A percentile compares a stretch with the other conserved stretches of the same genome.
Evolutionary conservation across 2,113 vertebrate genomes (phyloP).

Genomic region (Corynorhinus townsendii): DNA sequence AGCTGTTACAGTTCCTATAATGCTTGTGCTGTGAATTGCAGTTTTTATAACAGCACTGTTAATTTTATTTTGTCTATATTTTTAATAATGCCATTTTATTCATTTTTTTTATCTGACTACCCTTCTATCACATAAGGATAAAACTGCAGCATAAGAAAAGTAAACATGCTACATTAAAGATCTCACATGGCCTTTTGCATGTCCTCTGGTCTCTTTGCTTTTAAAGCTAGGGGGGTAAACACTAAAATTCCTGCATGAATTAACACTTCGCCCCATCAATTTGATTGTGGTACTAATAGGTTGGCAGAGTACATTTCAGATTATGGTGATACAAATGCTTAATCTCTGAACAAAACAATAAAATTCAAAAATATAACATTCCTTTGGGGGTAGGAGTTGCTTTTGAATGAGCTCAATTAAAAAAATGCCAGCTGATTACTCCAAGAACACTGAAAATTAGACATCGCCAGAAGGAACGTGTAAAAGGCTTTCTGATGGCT

Average conservation of each 20-base stretch:
- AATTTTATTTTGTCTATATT: constrained; percentile 67
- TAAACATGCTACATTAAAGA: constrained; percentile 55
- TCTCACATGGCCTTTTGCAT: not conserved
- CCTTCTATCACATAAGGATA: constrained; percentile 38
- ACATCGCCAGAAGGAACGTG: constrained; percentile 54
- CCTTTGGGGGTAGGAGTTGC: constrained; percentile 27
- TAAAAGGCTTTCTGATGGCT: constrained; percentile 51
- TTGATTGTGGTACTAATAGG: constrained; percentile 53
- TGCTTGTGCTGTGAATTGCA: constrained; percentile 55
- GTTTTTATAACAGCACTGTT: constrained; percentile 53
- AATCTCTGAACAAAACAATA: constrained; percentile 56
- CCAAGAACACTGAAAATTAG: constrained; percentile 53
- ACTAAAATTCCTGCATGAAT: constrained; percentile 42
- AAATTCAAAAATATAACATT: constrained; percentile 58
- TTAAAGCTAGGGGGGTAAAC: constrained; percentile 29
- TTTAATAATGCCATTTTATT: constrained; percentile 32
- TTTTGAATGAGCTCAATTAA: constrained; percentile 62
- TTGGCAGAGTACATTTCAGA: constrained; percentile 30
- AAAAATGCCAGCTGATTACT: constrained; percentile 52
- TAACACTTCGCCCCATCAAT: constrained; percentile 59
- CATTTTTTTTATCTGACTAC: constrained; percentile 54
- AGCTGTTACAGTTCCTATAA: constrained; percentile 49
- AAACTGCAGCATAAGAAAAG: constrained; percentile 54
- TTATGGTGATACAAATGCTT: constrained; percentile 36
- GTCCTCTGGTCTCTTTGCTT: constrained; percentile 47